Evolutionary conservation across 2,113 vertebrate species (phyloP), one percentile per base, ranked within the genome.

Genomic region (Laterallus jamaicensis): DNA sequence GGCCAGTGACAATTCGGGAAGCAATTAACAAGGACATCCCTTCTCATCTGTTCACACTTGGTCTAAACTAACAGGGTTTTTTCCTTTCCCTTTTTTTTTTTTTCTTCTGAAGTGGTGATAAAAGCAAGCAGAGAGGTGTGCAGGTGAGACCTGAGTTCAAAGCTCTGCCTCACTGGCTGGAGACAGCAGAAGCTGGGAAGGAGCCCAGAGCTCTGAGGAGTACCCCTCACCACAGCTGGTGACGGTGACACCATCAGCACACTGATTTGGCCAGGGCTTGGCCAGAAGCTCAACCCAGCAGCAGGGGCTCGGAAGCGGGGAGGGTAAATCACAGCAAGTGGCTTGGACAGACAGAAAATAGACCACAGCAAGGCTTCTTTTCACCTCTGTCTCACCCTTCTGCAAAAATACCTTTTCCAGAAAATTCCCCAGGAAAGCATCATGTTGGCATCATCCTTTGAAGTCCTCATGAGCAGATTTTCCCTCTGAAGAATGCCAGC

Each of bases 141-240:
- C 73, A 74, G 32, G 39, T 68, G 66, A 87, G 49, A 82, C 49
- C 22, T 40, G 39, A 77, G 21, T 81, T 88, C 64, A 90, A 67
- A 83, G 68, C 56, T 56, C n/a, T 78, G 56, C 49, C 40, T 85
- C 5, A 0, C 37, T 60, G 52, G 24, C 56, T 92, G 80, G 35
- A 68, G 69, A 35, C 28, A 83, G 29, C 15, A 67, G 64, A 77
- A 75, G 47, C 32, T 5, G 6, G 29, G 16, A 22, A 62, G 70
- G 25, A 67, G 55, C 69, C 19, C 1, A 2, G 37, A 22, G 37
- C 40, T 10, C 0, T 0, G 17, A 44, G 21, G 39, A 68, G 8
- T 26, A 3, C 3, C 29, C 18, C 10, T 25, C 6, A 5, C 28
- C 39, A 14, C 5, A 5, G 4, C 5, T 1, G 3, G 28, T 35